phyloP scores from a whole-genome alignment of 1,140 invertebrate species.

The Heliconius hewitsoni region DNA sequence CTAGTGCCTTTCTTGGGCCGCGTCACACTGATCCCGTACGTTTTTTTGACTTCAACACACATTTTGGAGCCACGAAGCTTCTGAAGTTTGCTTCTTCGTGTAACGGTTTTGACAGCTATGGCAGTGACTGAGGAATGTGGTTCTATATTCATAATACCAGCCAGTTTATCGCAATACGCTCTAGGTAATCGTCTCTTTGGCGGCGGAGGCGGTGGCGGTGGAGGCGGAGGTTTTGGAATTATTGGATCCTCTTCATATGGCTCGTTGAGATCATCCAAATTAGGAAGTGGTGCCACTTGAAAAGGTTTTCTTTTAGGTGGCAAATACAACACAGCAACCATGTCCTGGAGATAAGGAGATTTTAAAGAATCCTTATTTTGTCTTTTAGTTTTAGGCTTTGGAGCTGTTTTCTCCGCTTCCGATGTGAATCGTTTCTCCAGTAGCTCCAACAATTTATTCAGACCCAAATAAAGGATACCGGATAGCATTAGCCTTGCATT shows the following conservation, averaged over 20 bases:
- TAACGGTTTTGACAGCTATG: conserved; percentile 51
- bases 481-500: conserved; percentile 68
- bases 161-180: conserved; percentile 61
- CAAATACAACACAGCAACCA: conserved; percentile 55
- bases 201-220: conserved; percentile 59
- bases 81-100: conserved; percentile 40
- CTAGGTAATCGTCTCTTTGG: conserved; percentile 59
- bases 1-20: conserved; percentile 45
- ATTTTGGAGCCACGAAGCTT: conserved; percentile 50
- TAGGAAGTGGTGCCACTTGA: conserved; percentile 57
- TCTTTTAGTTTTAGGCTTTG: conserved; percentile 44
- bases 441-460: conserved; percentile 53
- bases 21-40: conserved; percentile 50
- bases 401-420: conserved; percentile 28
- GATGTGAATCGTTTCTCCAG: conserved; percentile 58
- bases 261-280: conserved; percentile 63
- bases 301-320: conserved; percentile 48
- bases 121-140: conserved; percentile 52
- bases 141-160: conserved; percentile 55
- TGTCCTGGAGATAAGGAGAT: conserved; percentile 66
- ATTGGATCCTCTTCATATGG: conserved; percentile 64
- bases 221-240: conserved; percentile 55
- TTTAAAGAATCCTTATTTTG: conserved; percentile 43
- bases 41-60: conserved; percentile 60
- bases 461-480: conserved; percentile 64